Evolutionary conservation across 2,797 vertebrate species (phyloP), one percentile per base, ranked within the genome.

Genomic region (Helarctos malayanus): DNA sequence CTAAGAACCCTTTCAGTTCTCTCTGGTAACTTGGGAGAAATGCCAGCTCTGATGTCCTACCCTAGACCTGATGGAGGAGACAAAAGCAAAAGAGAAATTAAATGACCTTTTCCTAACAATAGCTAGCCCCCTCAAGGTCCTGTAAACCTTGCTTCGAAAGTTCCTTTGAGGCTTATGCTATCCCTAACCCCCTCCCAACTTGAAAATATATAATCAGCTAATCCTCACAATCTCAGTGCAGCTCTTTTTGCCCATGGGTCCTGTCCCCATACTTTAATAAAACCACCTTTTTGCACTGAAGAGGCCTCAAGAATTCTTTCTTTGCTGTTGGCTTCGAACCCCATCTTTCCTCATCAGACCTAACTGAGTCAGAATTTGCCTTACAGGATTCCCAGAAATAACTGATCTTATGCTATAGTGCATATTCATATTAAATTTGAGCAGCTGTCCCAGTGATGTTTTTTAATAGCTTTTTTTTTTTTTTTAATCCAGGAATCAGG

Each of bases 331-430:
- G n/a, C 65, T 35, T 35, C 1, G 16, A 68, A 68, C 65, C 19
- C 18, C 18, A 68, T 35, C 65, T 68, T 68, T 68, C 18, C 65
- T 35, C 65, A 35, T 68, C n/a, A 68, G 61, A 68, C 65, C 65
- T 14, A 13, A 14, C 10, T 65, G 57, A 85, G 63, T 79, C 59
- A 93, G 35, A 78, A 25, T 91, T 47, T 87, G 29, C 45, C n/a
- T 80, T 88, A 52, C 57, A 96, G 76, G 75, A 94, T 86, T 54
- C 15, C 45, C n/a, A 78, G 52, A 96, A 82, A 14, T 90, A 68
- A 68, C 75, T 84, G 56, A 56, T 85, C 13, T 94, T 45, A 7
- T 86, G 25, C 41, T 25, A 52, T 7, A 89, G 59, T n/a, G 27
- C 5, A 7, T 83, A 93, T 57, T 91, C 35, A 45, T 71, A 68